Conservation (phyloP, 2,888 invertebrate species). For the Diabrotica balteata region DNA sequence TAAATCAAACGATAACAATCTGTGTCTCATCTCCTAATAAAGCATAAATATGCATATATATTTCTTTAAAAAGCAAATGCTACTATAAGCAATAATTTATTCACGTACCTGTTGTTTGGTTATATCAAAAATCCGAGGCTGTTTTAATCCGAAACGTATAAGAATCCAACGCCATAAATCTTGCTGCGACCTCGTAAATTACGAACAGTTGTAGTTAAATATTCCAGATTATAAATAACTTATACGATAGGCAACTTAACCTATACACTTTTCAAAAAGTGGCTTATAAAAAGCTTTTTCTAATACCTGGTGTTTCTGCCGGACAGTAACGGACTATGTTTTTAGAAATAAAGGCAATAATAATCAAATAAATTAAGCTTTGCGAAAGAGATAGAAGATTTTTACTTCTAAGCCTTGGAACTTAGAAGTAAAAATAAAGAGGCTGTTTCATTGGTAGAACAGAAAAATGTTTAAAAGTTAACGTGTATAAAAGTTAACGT, state of each 20-base stretch:
- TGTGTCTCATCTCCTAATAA: slow-evolving; percentile 50
- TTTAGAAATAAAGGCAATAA: background rate
- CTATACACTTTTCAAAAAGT: slow-evolving; percentile 46
- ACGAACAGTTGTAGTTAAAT: slow-evolving; percentile 63
- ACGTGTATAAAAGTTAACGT: too few species aligned
- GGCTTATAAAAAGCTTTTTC: slow-evolving; percentile 60
- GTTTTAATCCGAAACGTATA: slow-evolving; percentile 62
- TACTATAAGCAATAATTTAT: slow-evolving; percentile 54
- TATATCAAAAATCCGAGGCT: slow-evolving; percentile 58
- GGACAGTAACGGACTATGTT: slow-evolving; percentile 7
- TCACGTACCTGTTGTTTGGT: slow-evolving; percentile 58
- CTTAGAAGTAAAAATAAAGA: background rate
- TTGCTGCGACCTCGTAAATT: slow-evolving; percentile 63
- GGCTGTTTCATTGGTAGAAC: background rate
- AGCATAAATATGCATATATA: slow-evolving; percentile 52
- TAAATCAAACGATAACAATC: slow-evolving; percentile 50
- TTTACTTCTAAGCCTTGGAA: too few species aligned
- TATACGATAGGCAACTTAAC: slow-evolving; percentile 54
- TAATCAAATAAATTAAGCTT: too few species aligned
- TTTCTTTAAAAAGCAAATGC: slow-evolving; percentile 50
- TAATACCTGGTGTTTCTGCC: slow-evolving; percentile 54
- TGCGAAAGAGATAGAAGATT: too few species aligned
- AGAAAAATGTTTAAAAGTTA: too few species aligned
- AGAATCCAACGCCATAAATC: slow-evolving; percentile 62
- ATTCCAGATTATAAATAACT: slow-evolving; percentile 64